Conservation (phyloP, 2,888 invertebrate genomes). For the Synergus gifuensis region DNA sequence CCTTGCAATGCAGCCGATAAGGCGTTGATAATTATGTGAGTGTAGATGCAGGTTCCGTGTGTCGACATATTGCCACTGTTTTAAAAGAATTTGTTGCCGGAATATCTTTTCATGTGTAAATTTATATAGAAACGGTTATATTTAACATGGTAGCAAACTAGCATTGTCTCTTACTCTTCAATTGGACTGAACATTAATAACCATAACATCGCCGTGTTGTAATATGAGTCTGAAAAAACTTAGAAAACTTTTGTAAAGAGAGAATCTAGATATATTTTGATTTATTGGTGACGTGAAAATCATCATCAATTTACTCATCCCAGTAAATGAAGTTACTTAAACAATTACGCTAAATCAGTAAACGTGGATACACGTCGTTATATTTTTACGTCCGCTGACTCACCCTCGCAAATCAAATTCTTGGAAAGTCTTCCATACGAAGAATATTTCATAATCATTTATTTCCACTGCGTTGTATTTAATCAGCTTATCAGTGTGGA, state of each 20-base stretch:
- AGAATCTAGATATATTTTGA: not conserved
- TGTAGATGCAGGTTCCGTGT: too few species aligned
- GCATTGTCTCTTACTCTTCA: not conserved
- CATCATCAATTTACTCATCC: not conserved
- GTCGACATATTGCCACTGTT: too few species aligned
- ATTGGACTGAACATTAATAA: not conserved
- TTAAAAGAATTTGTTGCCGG: too few species aligned
- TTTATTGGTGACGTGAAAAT: not conserved
- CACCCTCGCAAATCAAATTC: conserved; percentile 10
- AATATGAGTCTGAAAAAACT: not conserved
- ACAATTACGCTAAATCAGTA: not conserved
- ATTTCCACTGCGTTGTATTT: conserved; percentile 51
- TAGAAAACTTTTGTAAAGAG: not conserved
- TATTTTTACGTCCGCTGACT: not conserved
- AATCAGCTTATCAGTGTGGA: conserved; percentile 55
- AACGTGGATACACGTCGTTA: not conserved
- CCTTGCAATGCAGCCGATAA: too few species aligned
- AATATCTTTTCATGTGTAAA: conserved; percentile 64
- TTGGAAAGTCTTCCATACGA: conserved; percentile 31
- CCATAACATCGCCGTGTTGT: not conserved
- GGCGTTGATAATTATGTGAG: too few species aligned
- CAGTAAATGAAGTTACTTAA: not conserved
- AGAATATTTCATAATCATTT: conserved; percentile 44
- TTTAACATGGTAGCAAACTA: too few species aligned
- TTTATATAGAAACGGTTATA: conserved; percentile 45